These are phyloP conservation scores for Bombylius major DNA, from an alignment of 2,888 invertebrate genomes.

Conservation along the genomic window DNA sequence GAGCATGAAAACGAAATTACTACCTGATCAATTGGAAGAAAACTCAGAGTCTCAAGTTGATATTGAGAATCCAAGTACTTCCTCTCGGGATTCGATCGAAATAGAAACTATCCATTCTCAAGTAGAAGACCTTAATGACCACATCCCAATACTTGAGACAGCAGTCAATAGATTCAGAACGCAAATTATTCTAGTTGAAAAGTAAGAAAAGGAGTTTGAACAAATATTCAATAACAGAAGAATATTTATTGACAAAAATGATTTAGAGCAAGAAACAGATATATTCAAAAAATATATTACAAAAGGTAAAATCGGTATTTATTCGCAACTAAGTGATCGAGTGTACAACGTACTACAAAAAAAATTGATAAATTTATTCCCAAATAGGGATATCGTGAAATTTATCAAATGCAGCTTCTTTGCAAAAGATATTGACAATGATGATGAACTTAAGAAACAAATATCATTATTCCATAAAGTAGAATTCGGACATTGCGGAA, in stretches of 20 bases:
- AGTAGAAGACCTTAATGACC: constrained; percentile 1
- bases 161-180: constrained; percentile 4
- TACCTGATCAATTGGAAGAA: background rate
- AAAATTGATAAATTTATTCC: background rate
- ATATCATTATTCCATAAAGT: no score
- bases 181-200: background rate
- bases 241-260: no score
- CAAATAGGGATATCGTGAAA: background rate
- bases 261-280: no score
- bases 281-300: no score
- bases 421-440: no score
- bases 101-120: constrained; percentile 2
- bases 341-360: background rate
- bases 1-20: no score
- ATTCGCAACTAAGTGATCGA: background rate
- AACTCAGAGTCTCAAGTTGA: background rate
- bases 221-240: no score
- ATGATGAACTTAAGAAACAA: no score
- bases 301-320: background rate
- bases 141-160: constrained; percentile 3
- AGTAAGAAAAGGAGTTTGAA: background rate
- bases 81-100: constrained; percentile 1
- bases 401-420: background rate
- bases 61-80: background rate
- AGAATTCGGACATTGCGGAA: no score